phyloP scores from a whole-genome alignment of 2,113 vertebrate genomes.

The Malurus cyaneus region DNA sequence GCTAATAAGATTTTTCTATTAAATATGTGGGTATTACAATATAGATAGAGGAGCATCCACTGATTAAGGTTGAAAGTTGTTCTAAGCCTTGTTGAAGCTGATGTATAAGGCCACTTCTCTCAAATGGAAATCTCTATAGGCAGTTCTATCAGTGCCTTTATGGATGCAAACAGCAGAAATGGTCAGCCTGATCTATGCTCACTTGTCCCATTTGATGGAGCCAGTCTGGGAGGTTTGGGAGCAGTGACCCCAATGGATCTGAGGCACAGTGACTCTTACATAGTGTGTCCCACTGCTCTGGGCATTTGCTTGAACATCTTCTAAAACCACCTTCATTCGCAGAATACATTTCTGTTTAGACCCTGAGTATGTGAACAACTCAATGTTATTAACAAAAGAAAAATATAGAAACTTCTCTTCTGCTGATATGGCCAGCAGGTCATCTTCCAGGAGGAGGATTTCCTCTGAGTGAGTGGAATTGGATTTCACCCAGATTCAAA shows the following conservation, averaged over 20 bases:
- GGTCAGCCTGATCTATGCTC: not conserved
- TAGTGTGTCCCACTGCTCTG: not conserved
- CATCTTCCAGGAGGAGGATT: not conserved
- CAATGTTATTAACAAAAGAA: not conserved
- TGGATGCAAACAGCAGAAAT: not conserved
- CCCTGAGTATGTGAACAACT: not conserved
- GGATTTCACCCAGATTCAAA: conserved; percentile 3
- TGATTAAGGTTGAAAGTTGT: not conserved
- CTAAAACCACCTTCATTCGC: not conserved
- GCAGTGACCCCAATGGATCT: not conserved
- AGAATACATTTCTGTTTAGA: not conserved
- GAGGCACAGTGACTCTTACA: not conserved
- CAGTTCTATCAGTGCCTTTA: not conserved
- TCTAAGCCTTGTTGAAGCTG: not conserved
- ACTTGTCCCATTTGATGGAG: not conserved
- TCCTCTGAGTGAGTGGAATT: not conserved
- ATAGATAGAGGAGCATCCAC: not conserved
- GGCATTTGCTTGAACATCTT: not conserved
- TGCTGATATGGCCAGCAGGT: not conserved
- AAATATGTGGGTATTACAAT: not conserved
- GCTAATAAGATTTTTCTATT: not conserved
- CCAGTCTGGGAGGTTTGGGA: not conserved
- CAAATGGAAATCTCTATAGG: not conserved
- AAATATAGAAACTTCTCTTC: not conserved
- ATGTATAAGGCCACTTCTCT: not conserved